Conservation (phyloP, 2,888 invertebrate species). For the Amphimallon solstitiale region DNA sequence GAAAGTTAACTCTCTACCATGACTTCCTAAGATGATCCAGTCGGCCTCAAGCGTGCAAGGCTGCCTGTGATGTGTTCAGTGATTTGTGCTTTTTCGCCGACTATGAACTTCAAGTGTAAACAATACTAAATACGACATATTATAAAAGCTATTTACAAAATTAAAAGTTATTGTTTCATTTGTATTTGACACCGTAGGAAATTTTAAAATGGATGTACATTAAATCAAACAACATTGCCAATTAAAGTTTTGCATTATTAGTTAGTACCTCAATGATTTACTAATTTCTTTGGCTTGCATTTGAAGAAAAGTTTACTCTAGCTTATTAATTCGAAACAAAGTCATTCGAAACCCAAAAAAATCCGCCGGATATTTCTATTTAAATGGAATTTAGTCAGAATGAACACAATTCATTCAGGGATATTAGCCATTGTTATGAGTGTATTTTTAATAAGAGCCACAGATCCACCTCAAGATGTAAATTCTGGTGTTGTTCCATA, state of each 20-base stretch:
- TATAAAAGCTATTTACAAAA: background rate
- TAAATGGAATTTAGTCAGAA: conserved; percentile 56
- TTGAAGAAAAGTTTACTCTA: background rate
- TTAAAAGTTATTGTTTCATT: background rate
- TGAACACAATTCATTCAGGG: conserved; percentile 62
- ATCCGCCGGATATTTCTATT: conserved; percentile 12
- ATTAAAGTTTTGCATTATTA: conserved; percentile 17
- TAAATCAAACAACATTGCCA: background rate
- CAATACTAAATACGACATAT: background rate
- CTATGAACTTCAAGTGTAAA: conserved; percentile 26
- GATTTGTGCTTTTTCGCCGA: conserved; percentile 51
- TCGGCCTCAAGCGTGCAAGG: conserved; percentile 60
- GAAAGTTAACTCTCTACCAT: conserved; percentile 62
- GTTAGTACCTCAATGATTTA: background rate
- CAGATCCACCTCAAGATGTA: conserved; percentile 59
- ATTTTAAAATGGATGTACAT: conserved; percentile 12
- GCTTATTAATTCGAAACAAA: too few species aligned
- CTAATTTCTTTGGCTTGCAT: background rate
- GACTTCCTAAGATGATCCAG: conserved; percentile 56
- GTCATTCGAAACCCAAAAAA: background rate
- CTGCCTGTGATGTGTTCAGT: conserved; percentile 59
- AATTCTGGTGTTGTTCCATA: conserved; percentile 48
- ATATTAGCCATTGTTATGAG: conserved; percentile 60
- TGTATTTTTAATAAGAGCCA: conserved; percentile 61
- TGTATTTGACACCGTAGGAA: background rate